Conservation (phyloP, 2,888 invertebrate genomes). For the Parnassius apollo region DNA sequence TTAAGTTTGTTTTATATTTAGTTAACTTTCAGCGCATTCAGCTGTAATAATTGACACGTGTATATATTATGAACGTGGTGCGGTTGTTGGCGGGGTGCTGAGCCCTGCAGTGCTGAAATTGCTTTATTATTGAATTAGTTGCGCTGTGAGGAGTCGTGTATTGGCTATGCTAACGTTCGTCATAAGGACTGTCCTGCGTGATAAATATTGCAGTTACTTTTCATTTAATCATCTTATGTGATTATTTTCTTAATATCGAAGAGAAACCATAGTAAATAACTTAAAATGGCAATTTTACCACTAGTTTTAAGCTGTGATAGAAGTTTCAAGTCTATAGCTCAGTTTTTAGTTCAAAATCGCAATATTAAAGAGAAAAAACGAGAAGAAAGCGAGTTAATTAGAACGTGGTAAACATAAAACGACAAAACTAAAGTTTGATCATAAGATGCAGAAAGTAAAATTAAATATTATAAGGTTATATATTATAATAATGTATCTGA, state of each 20-base stretch:
- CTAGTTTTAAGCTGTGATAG: neutral
- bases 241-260: no score
- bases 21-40: constrained; percentile 21
- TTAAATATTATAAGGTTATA: no score
- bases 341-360: no score
- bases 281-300: neutral
- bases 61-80: constrained; percentile 9
- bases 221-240: no score
- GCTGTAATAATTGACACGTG: constrained; percentile 16
- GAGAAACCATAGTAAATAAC: neutral
- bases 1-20: constrained; percentile 18
- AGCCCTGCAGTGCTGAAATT: constrained; percentile 45
- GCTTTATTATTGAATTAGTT: constrained; percentile 71
- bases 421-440: no score
- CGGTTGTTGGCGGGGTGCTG: constrained; percentile 18
- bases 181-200: constrained; percentile 5
- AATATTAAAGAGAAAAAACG: no score
- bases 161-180: constrained; percentile 15
- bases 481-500: no score
- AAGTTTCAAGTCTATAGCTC: no score
- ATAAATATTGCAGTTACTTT: neutral
- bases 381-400: no score
- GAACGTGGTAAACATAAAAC: no score
- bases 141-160: constrained; percentile 31
- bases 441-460: no score